phyloP scores from a whole-genome alignment of 2,113 vertebrate genomes.

The Paratilapia polleni region DNA sequence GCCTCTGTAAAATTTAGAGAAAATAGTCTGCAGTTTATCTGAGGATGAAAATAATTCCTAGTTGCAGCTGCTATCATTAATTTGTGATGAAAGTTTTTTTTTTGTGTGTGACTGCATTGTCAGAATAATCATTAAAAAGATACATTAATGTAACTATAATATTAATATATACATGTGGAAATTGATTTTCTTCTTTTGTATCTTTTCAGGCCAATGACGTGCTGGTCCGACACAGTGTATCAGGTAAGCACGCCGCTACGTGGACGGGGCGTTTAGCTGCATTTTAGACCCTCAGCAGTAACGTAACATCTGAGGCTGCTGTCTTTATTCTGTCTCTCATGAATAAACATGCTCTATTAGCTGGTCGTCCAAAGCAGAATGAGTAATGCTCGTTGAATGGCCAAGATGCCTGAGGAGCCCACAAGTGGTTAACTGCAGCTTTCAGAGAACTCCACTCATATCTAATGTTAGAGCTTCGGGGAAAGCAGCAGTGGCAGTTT shows the following conservation, averaged over 20 bases:
- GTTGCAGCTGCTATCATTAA: background rate
- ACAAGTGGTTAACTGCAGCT: slow-evolving; percentile 19
- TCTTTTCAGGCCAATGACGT: slow-evolving; percentile 83
- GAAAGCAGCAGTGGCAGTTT: background rate
- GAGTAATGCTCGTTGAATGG: background rate
- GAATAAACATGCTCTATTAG: slow-evolving; percentile 10
- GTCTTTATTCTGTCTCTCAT: background rate
- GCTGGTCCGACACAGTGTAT: slow-evolving; percentile 79
- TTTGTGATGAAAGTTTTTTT: background rate
- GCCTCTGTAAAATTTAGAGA: background rate
- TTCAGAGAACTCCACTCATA: background rate
- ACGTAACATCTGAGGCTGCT: background rate
- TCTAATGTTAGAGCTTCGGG: background rate
- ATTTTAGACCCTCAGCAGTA: background rate
- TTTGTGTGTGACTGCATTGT: no score
- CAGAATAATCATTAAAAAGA: no score
- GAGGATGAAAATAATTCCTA: background rate
- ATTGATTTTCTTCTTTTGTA: slow-evolving; percentile 31
- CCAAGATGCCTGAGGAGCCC: background rate
- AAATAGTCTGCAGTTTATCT: background rate
- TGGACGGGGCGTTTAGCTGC: background rate
- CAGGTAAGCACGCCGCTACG: slow-evolving; percentile 81
- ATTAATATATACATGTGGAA: background rate
- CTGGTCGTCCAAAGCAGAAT: background rate
- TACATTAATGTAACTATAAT: no score